Conservation (phyloP, 2,888 invertebrate species). For the Sminthurides aquaticus region DNA sequence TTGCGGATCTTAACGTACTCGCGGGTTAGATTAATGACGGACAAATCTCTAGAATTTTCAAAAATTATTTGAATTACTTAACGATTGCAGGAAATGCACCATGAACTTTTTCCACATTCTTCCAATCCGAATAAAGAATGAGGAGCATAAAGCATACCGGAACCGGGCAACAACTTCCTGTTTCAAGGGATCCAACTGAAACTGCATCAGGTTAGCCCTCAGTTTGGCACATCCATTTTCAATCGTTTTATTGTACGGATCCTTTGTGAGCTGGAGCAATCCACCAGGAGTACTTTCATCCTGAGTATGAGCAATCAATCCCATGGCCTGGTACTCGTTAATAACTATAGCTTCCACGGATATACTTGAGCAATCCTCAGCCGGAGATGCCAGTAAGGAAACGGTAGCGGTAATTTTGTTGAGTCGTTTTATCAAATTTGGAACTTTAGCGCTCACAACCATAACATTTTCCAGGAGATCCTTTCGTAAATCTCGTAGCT, state of each 20-base stretch:
- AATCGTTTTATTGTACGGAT: too few species aligned
- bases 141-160: neutral
- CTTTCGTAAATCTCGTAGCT: neutral
- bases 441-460: neutral
- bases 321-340: neutral
- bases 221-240: too few species aligned
- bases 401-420: neutral
- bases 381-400: neutral
- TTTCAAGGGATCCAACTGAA: too few species aligned
- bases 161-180: neutral
- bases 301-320: too few species aligned
- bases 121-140: too few species aligned
- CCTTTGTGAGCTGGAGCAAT: neutral
- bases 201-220: too few species aligned
- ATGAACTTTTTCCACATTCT: too few species aligned
- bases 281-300: too few species aligned
- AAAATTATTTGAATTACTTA: too few species aligned
- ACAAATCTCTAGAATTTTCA: neutral
- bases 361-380: neutral
- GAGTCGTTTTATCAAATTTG: neutral
- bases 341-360: neutral
- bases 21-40: neutral
- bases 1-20: neutral
- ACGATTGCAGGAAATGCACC: too few species aligned
- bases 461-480: neutral